Conservation (phyloP, 2,888 invertebrate genomes). For the Tetragonisca angustula region DNA sequence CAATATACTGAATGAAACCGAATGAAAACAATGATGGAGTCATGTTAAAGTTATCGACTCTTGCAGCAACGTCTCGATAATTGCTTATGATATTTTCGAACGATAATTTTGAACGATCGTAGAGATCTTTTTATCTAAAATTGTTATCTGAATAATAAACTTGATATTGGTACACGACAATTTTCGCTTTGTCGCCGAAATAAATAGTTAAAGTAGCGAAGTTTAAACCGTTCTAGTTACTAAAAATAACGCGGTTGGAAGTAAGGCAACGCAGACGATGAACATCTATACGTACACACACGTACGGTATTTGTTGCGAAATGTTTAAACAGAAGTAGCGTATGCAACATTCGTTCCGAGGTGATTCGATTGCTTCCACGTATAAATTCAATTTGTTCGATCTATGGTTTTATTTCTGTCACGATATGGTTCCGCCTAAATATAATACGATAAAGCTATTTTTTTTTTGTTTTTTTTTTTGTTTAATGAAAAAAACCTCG, state of each 20-base stretch:
- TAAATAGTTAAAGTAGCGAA: not conserved
- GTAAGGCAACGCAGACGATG: not conserved
- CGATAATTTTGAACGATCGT: not conserved
- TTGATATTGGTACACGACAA: not conserved
- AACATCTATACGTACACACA: not conserved
- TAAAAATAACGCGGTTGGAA: conserved; percentile 35
- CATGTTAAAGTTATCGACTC: not conserved
- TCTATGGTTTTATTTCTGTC: not conserved
- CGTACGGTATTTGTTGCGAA: conserved; percentile 5
- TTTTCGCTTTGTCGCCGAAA: not conserved
- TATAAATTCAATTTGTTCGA: not conserved
- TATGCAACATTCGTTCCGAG: not conserved
- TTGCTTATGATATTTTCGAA: not conserved
- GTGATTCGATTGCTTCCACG: not conserved
- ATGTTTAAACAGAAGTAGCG: not conserved
- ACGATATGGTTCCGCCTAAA: not conserved
- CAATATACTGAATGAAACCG: not conserved
- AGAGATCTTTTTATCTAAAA: too few relatives aligned
- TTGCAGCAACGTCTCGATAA: not conserved
- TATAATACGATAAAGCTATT: not conserved
- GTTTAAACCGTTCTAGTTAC: conserved; percentile 21
- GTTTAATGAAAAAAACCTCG: not conserved
- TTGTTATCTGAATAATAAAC: not conserved
- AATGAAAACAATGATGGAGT: not conserved
- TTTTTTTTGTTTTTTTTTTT: not conserved